Percentiles rank a stretch among this genome's conserved stretches.
Conservation (phyloP, 1,140 invertebrate genomes). For the Nasonia giraulti region DNA sequence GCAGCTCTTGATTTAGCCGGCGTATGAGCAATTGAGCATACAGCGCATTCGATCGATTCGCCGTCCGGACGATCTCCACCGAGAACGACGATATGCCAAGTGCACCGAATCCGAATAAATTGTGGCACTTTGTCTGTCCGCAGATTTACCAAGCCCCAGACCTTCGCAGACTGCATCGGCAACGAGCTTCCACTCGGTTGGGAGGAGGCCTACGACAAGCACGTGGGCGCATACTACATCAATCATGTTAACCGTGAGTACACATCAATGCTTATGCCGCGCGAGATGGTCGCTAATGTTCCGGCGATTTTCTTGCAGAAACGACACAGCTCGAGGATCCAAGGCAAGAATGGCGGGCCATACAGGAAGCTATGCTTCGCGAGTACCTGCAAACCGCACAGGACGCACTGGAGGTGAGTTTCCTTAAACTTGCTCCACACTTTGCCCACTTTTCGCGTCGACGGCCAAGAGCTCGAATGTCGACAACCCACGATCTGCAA, state of each 20-base stretch:
- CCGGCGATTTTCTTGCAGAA: conserved; percentile 76
- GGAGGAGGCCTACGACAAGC: conserved; percentile 95
- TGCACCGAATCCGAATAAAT: neutral
- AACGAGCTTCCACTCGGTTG: conserved; percentile 97
- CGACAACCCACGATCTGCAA: too few relatives aligned
- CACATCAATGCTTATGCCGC: neutral
- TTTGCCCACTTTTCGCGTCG: too few relatives aligned
- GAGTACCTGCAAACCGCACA: conserved; percentile 96
- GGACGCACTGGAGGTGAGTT: conserved; percentile 91
- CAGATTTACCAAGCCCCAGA: conserved; percentile 96
- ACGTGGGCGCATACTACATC: conserved; percentile 96
- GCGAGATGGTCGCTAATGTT: too few relatives aligned
- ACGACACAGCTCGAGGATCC: conserved; percentile 97
- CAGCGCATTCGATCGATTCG: too few relatives aligned
- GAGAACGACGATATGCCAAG: too few relatives aligned
- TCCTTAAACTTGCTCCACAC: neutral
- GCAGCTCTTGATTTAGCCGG: too few relatives aligned
- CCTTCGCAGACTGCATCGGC: conserved; percentile 97
- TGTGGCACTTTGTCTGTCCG: conserved; percentile 70
- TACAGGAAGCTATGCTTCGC: conserved; percentile 96
- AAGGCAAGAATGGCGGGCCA: conserved; percentile 93
- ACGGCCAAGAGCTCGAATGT: too few relatives aligned
- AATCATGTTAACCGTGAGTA: conserved; percentile 96
- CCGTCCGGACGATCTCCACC: too few relatives aligned
- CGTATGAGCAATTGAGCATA: too few relatives aligned